These are phyloP conservation scores for Isichthys henryi DNA, from an alignment of 2,113 vertebrate genomes.

Conservation along the genomic window DNA sequence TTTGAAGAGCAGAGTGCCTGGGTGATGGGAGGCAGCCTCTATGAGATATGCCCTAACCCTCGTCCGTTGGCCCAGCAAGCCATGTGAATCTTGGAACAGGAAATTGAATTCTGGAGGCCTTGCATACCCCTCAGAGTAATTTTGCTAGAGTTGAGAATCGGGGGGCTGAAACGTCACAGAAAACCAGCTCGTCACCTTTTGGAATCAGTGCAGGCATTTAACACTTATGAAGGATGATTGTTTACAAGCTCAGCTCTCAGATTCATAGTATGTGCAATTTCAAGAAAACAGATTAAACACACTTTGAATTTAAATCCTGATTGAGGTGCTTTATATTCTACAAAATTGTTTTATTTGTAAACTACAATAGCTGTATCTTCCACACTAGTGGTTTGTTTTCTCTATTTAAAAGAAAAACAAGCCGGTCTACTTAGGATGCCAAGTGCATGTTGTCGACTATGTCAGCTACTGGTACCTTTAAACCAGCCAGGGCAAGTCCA, in stretches of 20 bases:
- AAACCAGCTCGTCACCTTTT: not conserved
- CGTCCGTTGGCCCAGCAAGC: not conserved
- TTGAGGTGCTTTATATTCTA: not conserved
- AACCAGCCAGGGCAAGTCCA: conserved; percentile 8
- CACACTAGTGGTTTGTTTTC: not conserved
- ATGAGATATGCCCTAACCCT: conserved; percentile 15
- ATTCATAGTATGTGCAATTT: not conserved
- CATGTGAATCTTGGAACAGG: conserved; percentile 27
- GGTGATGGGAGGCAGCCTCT: not conserved
- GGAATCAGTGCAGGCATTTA: not conserved
- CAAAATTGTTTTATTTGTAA: too few relatives aligned
- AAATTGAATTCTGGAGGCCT: conserved; percentile 29
- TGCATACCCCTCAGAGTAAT: conserved; percentile 18
- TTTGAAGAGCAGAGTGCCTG: not conserved
- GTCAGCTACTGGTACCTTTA: not conserved
- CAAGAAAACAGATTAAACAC: not conserved
- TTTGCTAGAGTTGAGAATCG: conserved; percentile 27
- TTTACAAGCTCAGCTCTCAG: not conserved
- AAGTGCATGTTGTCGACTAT: not conserved
- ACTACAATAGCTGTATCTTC: not conserved
- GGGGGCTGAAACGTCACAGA: conserved; percentile 28
- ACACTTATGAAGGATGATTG: not conserved
- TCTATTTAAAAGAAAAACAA: not conserved
- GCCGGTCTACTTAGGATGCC: not conserved
- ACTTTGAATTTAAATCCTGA: not conserved